Percentiles rank a stretch among this genome's conserved stretches.
These are phyloP conservation scores for Ephialtes manifestator DNA, from an alignment of 2,888 invertebrate genomes.

Conservation along the genomic window DNA sequence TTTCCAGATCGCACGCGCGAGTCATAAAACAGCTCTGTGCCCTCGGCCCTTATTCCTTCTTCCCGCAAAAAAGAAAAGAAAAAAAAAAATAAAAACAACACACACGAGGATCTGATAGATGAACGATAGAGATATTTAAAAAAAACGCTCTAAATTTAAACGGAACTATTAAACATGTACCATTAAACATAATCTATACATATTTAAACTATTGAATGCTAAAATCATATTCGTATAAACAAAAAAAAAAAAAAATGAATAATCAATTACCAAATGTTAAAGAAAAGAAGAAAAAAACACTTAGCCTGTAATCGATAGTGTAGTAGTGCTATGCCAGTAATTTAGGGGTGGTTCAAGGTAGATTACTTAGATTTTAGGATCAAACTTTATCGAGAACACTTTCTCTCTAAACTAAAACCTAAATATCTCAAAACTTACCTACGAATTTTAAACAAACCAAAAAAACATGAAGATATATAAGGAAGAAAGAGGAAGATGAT, in stretches of 20 bases:
- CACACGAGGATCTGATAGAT: constrained; percentile 71
- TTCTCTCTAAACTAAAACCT: constrained; percentile 83
- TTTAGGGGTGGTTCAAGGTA: constrained; percentile 82
- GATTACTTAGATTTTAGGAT: constrained; percentile 81
- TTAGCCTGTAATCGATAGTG: constrained; percentile 83
- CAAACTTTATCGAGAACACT: constrained; percentile 83
- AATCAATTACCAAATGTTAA: constrained; percentile 82
- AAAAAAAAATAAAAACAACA: too few species aligned
- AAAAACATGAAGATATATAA: constrained; percentile 59
- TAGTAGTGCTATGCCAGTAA: constrained; percentile 82
- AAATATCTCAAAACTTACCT: constrained; percentile 80
- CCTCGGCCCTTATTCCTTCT: background rate
- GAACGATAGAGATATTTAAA: constrained; percentile 64
- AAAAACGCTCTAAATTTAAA: constrained; percentile 77
- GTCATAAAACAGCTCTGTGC: constrained; percentile 47
- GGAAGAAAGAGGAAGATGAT: constrained; percentile 47
- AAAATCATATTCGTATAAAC: constrained; percentile 84
- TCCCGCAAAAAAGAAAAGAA: too few species aligned
- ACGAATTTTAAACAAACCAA: constrained; percentile 74
- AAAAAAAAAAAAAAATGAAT: constrained; percentile 80
- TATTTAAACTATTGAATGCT: constrained; percentile 85
- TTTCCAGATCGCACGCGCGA: constrained; percentile 54
- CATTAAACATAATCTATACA: constrained; percentile 84
- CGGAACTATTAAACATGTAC: constrained; percentile 80
- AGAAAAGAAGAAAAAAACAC: constrained; percentile 75